Conservation (phyloP, 2,113 vertebrate genomes). For the Sprattus sprattus region DNA sequence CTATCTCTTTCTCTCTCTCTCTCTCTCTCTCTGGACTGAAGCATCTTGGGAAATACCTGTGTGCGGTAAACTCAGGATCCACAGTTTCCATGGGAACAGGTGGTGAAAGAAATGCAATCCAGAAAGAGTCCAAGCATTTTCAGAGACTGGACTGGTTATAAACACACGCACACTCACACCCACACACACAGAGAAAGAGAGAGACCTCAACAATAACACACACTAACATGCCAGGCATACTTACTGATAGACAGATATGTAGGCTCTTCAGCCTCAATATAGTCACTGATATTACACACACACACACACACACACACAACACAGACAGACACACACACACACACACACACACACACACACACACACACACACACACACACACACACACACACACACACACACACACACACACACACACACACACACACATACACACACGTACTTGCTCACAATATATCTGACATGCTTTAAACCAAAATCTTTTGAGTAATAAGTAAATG, state of each 20-base stretch:
- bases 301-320: background rate
- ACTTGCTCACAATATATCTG: no score
- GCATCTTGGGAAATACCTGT: constrained; percentile 48
- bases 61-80: constrained; percentile 36
- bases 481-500: background rate
- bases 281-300: background rate
- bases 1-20: constrained; percentile 10
- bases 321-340: background rate
- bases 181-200: background rate
- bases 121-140: background rate
- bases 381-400: no score
- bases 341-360: no score
- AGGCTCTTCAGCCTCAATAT: no score
- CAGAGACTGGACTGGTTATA: background rate
- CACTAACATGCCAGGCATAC: constrained; percentile 55
- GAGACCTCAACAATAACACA: background rate
- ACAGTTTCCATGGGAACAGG: constrained; percentile 47
- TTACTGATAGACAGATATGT: constrained; percentile 36
- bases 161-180: background rate
- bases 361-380: no score
- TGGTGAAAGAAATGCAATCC: constrained; percentile 52
- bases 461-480: background rate
- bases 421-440: no score
- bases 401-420: no score
- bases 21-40: constrained; percentile 7